These are phyloP conservation scores for Drosophila seguyi DNA, from an alignment of 1,140 invertebrate species.

Conservation along the genomic window DNA sequence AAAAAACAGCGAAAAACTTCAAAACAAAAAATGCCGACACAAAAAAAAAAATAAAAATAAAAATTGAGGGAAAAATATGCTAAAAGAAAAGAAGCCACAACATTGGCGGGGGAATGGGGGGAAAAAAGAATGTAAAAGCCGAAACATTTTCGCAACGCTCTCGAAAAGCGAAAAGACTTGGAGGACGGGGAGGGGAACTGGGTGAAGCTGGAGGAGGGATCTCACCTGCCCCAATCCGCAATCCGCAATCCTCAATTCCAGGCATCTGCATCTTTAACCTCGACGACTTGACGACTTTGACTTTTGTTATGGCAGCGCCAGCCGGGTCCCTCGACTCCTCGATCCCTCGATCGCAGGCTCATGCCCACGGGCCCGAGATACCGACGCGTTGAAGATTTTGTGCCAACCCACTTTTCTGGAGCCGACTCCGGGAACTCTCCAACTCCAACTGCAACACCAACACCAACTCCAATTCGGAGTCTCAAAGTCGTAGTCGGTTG, in stretches of 20 bases:
- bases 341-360: constrained; percentile 12
- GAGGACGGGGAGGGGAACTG: not conserved
- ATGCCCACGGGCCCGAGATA: constrained; percentile 74
- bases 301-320: constrained; percentile 59
- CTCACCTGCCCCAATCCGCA: constrained; percentile 69
- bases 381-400: constrained; percentile 78
- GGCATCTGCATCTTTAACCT: constrained; percentile 62
- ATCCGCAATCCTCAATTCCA: constrained; percentile 51
- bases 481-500: constrained; percentile 1
- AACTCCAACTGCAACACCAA: not conserved
- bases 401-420: constrained; percentile 75
- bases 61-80: constrained; percentile 43
- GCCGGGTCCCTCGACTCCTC: constrained; percentile 7
- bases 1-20: constrained; percentile 44
- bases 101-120: not conserved
- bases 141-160: constrained; percentile 69
- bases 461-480: not conserved
- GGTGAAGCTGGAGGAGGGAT: constrained; percentile 3
- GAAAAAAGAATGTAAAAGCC: constrained; percentile 40
- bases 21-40: constrained; percentile 69
- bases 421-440: constrained; percentile 10
- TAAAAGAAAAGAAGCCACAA: constrained; percentile 46
- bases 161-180: constrained; percentile 52
- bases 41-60: no score
- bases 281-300: constrained; percentile 70